Evolutionary conservation across 2,113 vertebrate genomes (phyloP), one percentile per base, ranked within the genome.

Genomic region (Maccullochella peelii): DNA sequence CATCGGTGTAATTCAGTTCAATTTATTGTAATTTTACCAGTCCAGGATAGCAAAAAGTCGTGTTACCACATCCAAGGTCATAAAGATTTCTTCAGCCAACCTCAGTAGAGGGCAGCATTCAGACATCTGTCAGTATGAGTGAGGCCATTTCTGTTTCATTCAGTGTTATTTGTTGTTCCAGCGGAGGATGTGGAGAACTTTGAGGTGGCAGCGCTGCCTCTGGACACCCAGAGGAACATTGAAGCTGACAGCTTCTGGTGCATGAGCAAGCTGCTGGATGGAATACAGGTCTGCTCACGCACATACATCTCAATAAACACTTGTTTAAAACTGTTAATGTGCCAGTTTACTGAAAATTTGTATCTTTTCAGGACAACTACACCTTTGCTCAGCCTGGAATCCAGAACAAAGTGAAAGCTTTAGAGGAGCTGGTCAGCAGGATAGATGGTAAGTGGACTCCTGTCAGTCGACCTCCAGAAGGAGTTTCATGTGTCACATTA

Each of bases 181-280:
- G 97, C 96, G 74, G 98, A 99, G 80, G 97, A 99, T 1, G 97
- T 99, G 90, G 98, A 99, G 90, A 99, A 98, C 95, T 99, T 99
- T 10, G 98, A 99, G 0, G 96, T 99, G 88, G 95, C 95, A 0
- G 96, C 95, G 36, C 92, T 99, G 86, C 97, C 97, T 7, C 94
- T 97, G 94, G 97, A 98, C 61, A 96, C 97, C 54, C 93, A 98
- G 72, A 96, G 96, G 52, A 99, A 97, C 96, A 99, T 99, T 0
- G 98, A 99, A 75, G 98, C 98, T 0, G 98, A 99, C 83, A 99
- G 98, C 86, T 99, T 99, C 89, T 99, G 98, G 98, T 99, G 98
- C 91, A 99, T 99, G 97, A 99, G 98, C 96, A 99, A 99, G 74
- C 95, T 99, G 86, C 95, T 99, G 86, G 98, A 99, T 11, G 98